Conservation (phyloP, 2,113 vertebrate genomes). For the Rhea americana region DNA sequence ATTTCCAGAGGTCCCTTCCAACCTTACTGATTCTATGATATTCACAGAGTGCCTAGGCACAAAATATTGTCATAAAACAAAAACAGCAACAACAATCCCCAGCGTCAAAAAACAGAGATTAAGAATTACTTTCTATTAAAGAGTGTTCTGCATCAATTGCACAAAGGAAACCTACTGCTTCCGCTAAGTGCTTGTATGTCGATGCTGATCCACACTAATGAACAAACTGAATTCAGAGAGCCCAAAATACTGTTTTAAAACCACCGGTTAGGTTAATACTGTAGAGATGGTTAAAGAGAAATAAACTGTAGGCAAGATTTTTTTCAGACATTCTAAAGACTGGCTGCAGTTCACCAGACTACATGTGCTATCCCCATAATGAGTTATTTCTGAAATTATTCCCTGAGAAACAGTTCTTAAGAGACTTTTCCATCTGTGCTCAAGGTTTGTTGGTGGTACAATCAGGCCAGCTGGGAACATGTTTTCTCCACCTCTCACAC, state of each 20-base stretch:
- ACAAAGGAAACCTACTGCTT: background rate
- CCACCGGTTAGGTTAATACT: background rate
- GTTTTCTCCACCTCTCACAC: background rate
- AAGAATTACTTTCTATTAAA: background rate
- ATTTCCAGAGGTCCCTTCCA: too few relatives aligned
- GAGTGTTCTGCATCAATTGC: background rate
- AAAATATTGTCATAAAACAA: background rate
- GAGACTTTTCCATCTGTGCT: background rate
- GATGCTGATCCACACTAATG: background rate
- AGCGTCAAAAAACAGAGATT: too few relatives aligned
- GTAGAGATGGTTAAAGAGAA: background rate
- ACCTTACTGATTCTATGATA: too few relatives aligned
- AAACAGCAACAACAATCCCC: too few relatives aligned
- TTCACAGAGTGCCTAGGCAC: rapidly evolving
- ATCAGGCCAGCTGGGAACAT: background rate
- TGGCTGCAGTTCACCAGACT: background rate
- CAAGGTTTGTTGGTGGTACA: background rate
- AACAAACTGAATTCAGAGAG: background rate
- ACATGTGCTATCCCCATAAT: too few relatives aligned
- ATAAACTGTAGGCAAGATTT: background rate
- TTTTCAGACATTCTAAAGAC: background rate
- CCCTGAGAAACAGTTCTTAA: background rate
- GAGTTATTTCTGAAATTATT: background rate
- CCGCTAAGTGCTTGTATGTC: background rate
- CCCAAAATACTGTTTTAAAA: background rate